A percentile compares a stretch with the other conserved stretches of the same genome.
Conservation (phyloP, 2,113 vertebrate species). For the Myrmophylax atrothorax region DNA sequence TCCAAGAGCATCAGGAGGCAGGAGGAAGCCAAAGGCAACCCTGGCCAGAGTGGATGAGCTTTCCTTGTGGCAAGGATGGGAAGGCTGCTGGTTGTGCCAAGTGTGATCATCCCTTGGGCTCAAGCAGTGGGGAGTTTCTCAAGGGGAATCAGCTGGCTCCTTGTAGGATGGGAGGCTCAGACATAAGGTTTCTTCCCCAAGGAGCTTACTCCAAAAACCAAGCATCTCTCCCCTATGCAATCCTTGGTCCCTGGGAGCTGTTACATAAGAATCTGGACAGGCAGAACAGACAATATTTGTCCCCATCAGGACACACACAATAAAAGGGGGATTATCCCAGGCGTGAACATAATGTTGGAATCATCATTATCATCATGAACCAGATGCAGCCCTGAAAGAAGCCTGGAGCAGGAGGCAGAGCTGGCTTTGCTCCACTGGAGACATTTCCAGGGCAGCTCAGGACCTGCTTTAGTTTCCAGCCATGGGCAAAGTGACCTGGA, state of each 20-base stretch:
- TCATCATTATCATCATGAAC: neutral
- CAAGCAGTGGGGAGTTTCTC: neutral
- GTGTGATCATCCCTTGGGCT: fast-evolving
- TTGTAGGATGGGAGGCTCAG: neutral
- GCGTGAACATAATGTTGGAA: neutral
- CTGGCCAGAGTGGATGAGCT: neutral
- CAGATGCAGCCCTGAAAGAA: neutral
- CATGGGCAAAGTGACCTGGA: neutral
- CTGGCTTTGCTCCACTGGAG: neutral
- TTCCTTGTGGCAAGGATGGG: neutral
- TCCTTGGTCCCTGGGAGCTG: neutral
- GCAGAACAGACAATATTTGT: neutral
- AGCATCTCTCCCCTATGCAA: neutral
- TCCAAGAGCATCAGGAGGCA: neutral
- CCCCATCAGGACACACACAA: neutral
- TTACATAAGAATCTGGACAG: neutral
- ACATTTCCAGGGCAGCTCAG: neutral
- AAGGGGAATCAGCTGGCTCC: neutral
- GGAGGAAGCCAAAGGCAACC: neutral
- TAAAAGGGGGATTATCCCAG: slow-evolving; percentile 13
- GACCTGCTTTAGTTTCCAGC: neutral
- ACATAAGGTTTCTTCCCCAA: neutral
- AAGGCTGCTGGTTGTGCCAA: neutral
- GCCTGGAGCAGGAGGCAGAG: neutral
- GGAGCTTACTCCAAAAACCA: neutral